A percentile compares a stretch with the other conserved stretches of the same genome.
These are phyloP conservation scores for Moxostoma hubbsi DNA, from an alignment of 2,797 vertebrate genomes.

Conservation along the genomic window DNA sequence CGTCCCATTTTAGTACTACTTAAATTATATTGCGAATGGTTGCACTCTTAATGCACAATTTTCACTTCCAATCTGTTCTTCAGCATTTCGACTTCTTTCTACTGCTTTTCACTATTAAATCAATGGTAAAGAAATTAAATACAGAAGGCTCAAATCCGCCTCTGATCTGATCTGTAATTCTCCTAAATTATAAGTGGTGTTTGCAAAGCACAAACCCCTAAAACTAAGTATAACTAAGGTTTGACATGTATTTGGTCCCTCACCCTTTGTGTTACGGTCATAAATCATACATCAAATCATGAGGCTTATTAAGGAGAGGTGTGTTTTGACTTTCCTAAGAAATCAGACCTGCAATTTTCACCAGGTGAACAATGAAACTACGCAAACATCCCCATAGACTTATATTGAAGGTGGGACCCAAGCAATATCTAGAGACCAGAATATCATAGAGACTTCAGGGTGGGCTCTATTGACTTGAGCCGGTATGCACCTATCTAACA, in stretches of 20 bases:
- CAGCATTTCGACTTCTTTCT: neutral
- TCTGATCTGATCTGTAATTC: neutral
- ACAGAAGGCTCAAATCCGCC: neutral
- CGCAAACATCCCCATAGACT: no score
- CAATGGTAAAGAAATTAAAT: conserved; percentile 11
- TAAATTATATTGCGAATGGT: conserved; percentile 8
- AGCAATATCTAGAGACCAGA: no score
- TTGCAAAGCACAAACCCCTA: neutral
- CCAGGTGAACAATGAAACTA: neutral
- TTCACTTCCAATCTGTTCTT: conserved; percentile 29
- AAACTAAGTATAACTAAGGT: neutral
- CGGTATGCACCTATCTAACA: no score
- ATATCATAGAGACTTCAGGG: no score
- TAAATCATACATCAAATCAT: no score
- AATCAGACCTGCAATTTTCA: neutral
- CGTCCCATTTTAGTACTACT: conserved; percentile 13
- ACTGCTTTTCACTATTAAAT: conserved; percentile 18
- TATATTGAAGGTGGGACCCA: no score
- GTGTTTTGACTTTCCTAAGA: neutral
- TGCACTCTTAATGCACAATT: conserved; percentile 20
- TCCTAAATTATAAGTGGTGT: neutral
- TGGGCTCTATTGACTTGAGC: no score
- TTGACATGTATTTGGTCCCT: no score
- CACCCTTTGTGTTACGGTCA: no score
- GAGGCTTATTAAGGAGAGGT: neutral